phyloP scores from a whole-genome alignment of 53 echinoderm and acorn worm species.

The Luidia sarsii region DNA sequence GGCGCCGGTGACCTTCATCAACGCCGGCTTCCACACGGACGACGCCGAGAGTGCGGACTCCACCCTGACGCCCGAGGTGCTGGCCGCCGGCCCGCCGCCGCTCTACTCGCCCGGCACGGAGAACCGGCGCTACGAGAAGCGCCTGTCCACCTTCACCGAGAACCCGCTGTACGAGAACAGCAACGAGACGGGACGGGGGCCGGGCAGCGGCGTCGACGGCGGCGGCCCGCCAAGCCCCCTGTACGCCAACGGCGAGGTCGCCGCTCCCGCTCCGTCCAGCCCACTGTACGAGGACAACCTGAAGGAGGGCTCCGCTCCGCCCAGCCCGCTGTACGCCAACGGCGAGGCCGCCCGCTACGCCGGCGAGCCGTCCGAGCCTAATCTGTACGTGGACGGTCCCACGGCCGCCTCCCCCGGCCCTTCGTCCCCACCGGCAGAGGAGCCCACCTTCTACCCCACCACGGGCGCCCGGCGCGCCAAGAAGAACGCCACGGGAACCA shows the following conservation, averaged over 20 bases:
- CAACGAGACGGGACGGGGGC: too few relatives aligned
- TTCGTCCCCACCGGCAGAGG: slow-evolving; percentile 9
- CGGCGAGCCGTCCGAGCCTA: too few relatives aligned
- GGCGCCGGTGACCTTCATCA: slow-evolving; percentile 27
- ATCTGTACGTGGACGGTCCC: neutral
- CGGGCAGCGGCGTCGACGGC: neutral
- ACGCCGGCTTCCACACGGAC: slow-evolving; percentile 4
- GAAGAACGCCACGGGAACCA: slow-evolving; percentile 34
- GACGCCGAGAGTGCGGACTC: neutral
- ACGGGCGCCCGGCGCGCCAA: slow-evolving; percentile 17
- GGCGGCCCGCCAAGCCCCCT: slow-evolving; percentile 31
- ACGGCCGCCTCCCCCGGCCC: neutral
- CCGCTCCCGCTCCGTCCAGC: too few relatives aligned
- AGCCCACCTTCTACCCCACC: neutral
- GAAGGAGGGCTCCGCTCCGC: neutral
- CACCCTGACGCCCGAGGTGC: slow-evolving; percentile 12
- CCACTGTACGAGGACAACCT: too few relatives aligned
- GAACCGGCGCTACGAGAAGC: neutral
- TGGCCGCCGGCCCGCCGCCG: neutral
- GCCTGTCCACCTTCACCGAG: slow-evolving; percentile 18
- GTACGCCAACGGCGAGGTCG: slow-evolving; percentile 6
- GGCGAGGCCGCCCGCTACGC: too few relatives aligned
- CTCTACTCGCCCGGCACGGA: neutral
- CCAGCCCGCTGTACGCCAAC: too few relatives aligned
- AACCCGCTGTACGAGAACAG: neutral